Base-by-base conservation (phyloP, 2,113 vertebrate genomes). In the Dicrurus megarhynchus region DNA sequence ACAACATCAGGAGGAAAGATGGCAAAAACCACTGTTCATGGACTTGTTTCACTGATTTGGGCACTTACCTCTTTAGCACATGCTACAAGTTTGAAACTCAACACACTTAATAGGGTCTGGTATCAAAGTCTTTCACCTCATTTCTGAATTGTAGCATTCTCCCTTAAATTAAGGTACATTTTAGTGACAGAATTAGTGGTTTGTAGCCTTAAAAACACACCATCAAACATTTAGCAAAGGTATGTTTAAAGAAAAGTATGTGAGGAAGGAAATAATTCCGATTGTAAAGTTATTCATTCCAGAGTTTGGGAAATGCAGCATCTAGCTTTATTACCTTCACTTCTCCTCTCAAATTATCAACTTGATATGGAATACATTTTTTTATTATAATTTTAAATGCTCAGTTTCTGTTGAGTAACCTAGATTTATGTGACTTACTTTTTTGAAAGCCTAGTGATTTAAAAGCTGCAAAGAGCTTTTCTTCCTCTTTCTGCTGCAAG, bases 381-480 rank as follows among this genome's bases (percentile, higher is more conserved):
- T 42, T 10, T 15, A 46, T 47, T 35, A 32, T 53, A 2, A 50
- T 75, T 55, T 71, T 3, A 71, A 73, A 46, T 64, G 6, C 15
- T 83, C 8, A 4, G 4, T 47, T 80, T 37, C 32, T 89, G 10
- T 69, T 87, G 63, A 69, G 19, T 84, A 89, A 52, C 24, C 20
- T 81, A 23, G 41, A 61, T 81, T 61, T 84, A 16, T 2, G 0
- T 87, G 74, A 41, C 32, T 65, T 7, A 41, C 7, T 57, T 68
- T 39, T 79, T 73, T 61, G 13, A 74, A 77, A 77, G 5, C 20
- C 5, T 28, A 21, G 4, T 68, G 35, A 63, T 68, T 41, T 75
- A 59, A 67, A 85, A 92, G 44, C 49, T 93, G 47, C 18, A 33
- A 71, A 76, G 49, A 83, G 8, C 56, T 83, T 92, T 88, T 39